Base-by-base conservation (phyloP, 2,888 invertebrate species). In the Melolontha melolontha region DNA sequence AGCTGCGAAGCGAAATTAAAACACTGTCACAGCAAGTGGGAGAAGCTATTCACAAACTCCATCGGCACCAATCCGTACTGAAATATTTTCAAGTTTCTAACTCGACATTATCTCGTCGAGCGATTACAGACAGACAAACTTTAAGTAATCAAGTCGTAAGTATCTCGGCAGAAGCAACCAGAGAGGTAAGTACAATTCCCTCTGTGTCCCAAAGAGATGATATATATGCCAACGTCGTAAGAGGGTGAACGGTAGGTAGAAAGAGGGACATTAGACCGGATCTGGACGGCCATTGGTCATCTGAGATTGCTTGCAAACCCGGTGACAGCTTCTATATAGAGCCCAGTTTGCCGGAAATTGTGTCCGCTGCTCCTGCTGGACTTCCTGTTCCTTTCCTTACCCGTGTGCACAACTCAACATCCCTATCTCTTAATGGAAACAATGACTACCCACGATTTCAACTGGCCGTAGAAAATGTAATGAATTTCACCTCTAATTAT, bases 241-340 rank as follows among this genome's bases (percentile, higher is more conserved):
- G 59, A 62, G 59, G 73, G 72, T 70, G 72, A 72, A 72, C 71
- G 70, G 71, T 71, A 72, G 72, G 69, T 63, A 65, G 64, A 73
- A 73, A 72, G 74, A 73, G 73, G 72, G 76, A 78, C 77, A 77
- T 77, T 77, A 76, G 77, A 74, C 79, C 81, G 81, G 80, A 79
- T 79, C 79, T 78, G 75, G 72, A 78, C 78, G 79, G 79, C 81
- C 82, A 82, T 82, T 82, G 82, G 82, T 82, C 82, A 82, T 82
- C 80, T 78, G 79, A 82, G 82, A 82, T 82, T 81, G 82, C 81
- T 78, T 78, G 77, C 79, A 73, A 76, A 73, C 75, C 75, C 77
- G 78, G 76, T 79, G 81, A 80, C 81, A 79, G 79, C 75, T 79
- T 55, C 69, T 69, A 64, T 79, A 79, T 79, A 79, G 78, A 80